phyloP scores from a whole-genome alignment of 2,113 vertebrate species.

The Daphoenositta chrysoptera region DNA sequence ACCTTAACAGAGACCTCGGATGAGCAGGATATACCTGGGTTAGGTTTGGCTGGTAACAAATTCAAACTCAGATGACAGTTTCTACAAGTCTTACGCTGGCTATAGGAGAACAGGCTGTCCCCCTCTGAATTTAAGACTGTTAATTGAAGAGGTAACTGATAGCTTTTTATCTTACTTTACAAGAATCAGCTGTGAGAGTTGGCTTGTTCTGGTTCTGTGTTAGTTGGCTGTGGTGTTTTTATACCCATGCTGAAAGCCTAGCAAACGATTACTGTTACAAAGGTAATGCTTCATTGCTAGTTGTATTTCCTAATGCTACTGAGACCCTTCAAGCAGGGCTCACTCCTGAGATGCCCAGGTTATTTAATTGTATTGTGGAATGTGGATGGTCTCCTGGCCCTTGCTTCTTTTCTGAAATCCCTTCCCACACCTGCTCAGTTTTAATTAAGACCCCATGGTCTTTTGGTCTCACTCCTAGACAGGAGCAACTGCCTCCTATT shows the following conservation, averaged over 20 bases:
- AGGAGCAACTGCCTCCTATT: background rate
- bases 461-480: background rate
- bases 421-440: background rate
- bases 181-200: background rate
- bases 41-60: background rate
- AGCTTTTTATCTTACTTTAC: background rate
- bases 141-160: background rate
- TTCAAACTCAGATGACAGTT: background rate
- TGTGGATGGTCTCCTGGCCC: background rate
- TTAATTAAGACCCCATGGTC: no score
- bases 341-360: rapidly evolving
- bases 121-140: background rate
- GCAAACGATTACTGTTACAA: background rate
- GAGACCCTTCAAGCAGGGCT: background rate
- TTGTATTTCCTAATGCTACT: background rate
- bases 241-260: background rate
- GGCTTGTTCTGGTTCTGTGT: background rate
- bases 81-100: background rate
- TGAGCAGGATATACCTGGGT: background rate
- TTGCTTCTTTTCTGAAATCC: background rate
- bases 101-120: background rate
- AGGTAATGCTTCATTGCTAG: background rate
- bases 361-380: rapidly evolving
- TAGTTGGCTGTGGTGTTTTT: background rate
- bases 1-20: background rate